Percentiles rank a stretch among this genome's conserved stretches.
Conservation (phyloP, 2,888 invertebrate species). For the Parochlus steinenii region DNA sequence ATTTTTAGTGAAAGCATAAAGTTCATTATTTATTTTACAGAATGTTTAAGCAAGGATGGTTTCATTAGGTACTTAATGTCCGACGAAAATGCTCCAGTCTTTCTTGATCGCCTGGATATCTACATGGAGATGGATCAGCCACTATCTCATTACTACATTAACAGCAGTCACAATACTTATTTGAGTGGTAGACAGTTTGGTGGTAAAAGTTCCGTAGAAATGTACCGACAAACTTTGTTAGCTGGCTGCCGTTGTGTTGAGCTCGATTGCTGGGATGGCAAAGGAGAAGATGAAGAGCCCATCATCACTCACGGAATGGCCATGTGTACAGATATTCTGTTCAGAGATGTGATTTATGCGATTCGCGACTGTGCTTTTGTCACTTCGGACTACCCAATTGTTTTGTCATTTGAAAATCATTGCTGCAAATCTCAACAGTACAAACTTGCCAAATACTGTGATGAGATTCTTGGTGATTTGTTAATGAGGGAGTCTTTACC, state of each 20-base stretch:
- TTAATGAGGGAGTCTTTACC: constrained; percentile 77
- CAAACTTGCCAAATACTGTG: constrained; percentile 97
- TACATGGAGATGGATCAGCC: constrained; percentile 99
- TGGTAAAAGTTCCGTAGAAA: constrained; percentile 95
- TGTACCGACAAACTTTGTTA: constrained; percentile 92
- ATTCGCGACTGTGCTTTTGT: constrained; percentile 97
- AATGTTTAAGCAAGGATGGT: constrained; percentile 81
- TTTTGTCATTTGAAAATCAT: constrained; percentile 98
- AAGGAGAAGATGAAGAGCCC: constrained; percentile 94
- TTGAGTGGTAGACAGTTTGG: constrained; percentile 92
- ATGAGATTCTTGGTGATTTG: constrained; percentile 88
- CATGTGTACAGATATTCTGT: constrained; percentile 98
- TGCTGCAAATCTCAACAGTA: constrained; percentile 96
- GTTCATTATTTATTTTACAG: constrained; percentile 31
- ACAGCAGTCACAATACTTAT: constrained; percentile 95
- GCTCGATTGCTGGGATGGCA: constrained; percentile 98
- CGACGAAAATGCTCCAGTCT: constrained; percentile 98
- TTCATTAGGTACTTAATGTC: constrained; percentile 98
- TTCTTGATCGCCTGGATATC: constrained; percentile 90
- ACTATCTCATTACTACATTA: constrained; percentile 95
- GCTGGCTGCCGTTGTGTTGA: constrained; percentile 98
- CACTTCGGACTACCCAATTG: constrained; percentile 92
- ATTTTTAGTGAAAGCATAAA: no score
- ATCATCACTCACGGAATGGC: constrained; percentile 99
- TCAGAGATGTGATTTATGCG: constrained; percentile 95